Base-by-base conservation (phyloP, 2,113 vertebrate species). In the Anser brachyrhynchus region DNA sequence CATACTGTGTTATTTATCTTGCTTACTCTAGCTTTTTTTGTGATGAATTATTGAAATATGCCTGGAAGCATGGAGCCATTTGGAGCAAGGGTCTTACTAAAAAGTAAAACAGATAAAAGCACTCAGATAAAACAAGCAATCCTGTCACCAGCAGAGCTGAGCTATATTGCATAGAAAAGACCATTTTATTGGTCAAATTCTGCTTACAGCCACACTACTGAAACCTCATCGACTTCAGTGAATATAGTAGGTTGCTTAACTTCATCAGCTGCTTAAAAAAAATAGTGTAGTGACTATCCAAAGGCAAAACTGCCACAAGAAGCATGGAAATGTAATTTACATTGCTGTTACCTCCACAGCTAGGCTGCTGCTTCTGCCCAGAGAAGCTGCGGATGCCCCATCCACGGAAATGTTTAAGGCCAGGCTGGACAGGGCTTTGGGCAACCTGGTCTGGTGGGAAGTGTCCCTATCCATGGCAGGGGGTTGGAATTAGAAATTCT, bases 21-120 rank as follows among this genome's bases (percentile, higher is more conserved):
- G 59, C 90, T 95, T 95, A 92, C 79, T 78, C 66, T 61, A 80
- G 70, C 79, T 89, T 23, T 77, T 97, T 97, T 83, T 89, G 39
- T 79, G 61, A 93, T 96, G 93, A 97, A 94, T 97, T 92, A 96
- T 97, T 96, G 93, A 97, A 94, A 92, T 51, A 57, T 4, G 14
- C 75, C 89, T 94, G 59, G 86, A 95, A 95, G 82, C 73, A 62
- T 25, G 58, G 65, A 95, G 46, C 62, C 82, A 77, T 90, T 94
- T 80, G 69, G 82, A 95, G 88, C 43, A 83, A 79, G 39, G 54
- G 46, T 74, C 88, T 89, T 86, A 58, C 51, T 92, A 66, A 44
- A 89, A 89, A 91, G 58, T 19, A 84, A 51, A 87, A 67, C 43
- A 90, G 93, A 95, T 96, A 90, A 96, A 96, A 95, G 84, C 49